Evolutionary conservation across 2,888 invertebrate species (phyloP), one percentile per base, ranked within the genome.

Genomic region (Bellardia pandia): DNA sequence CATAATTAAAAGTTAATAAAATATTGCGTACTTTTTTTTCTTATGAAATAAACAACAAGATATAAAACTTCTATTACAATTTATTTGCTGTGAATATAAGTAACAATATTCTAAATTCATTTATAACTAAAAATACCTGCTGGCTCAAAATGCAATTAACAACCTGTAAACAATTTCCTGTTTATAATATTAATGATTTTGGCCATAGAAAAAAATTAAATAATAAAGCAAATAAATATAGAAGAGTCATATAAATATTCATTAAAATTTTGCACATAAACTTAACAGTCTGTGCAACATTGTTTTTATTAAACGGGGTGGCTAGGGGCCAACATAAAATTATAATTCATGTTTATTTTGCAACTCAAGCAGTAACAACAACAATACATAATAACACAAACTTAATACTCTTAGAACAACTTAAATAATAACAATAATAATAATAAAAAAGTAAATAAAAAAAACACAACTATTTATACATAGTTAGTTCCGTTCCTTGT

Each of bases 181-280:
- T 56, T 71, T 42, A 45, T 53, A 83, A 69, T 69, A 64, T 71
- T 40, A 71, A 76, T 69, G 58, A 69, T 69, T 82, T 76, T 51
- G 11, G 13, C 13, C 13, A 13, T 13, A 45, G 23, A 78, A 69
- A 14, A 7, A 56, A 23, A 56, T 8, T 13, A 4, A 33, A 60
- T 33, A 60, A 14, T 62, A 62, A 62, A 0, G 16, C 71, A 51
- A 77, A 8, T 23, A 76, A 14, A 33, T 58, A 45, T 23, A 68
- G 13, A 13, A 51, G 48, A 69, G 3, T 62, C 48, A 69, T 56
- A 79, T 85, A 79, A 85, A 85, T 79, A 85, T 85, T 85, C 85
- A 85, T 85, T 85, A 85, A 79, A 75, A 79, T 56, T 78, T 66
- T 84, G 8, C 56, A 42, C 76, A 62, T 83, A 64, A 77, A 77